Conservation (phyloP, 2,888 invertebrate species). For the Parthenolecanium corni region DNA sequence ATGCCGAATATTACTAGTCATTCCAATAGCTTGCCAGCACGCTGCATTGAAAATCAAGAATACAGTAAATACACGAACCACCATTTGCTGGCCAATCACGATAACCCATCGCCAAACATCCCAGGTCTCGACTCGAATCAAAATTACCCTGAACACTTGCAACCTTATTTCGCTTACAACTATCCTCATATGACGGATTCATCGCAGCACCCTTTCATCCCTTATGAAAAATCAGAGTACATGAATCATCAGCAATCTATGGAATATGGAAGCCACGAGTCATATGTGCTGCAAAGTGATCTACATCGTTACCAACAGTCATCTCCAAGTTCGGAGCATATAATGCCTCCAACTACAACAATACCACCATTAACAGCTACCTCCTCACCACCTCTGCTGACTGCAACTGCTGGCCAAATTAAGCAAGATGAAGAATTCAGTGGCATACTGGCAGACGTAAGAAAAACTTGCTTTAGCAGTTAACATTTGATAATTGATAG, state of each 20-base stretch:
- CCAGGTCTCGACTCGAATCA: slow-evolving; percentile 12
- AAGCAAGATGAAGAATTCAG: slow-evolving; percentile 77
- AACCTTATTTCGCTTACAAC: slow-evolving; percentile 16
- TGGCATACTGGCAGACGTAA: slow-evolving; percentile 74
- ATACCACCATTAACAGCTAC: slow-evolving; percentile 1
- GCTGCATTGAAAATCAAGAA: slow-evolving; percentile 14
- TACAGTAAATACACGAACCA: slow-evolving; percentile 16
- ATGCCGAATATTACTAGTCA: slow-evolving; percentile 8
- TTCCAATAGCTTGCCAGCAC: not conserved
- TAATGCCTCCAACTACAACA: not conserved
- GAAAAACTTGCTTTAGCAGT: slow-evolving; percentile 76
- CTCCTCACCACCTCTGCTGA: slow-evolving; percentile 1
- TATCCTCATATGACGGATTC: slow-evolving; percentile 14
- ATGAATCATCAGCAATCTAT: not conserved
- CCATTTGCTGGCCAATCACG: slow-evolving; percentile 2
- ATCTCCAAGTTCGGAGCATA: slow-evolving; percentile 13
- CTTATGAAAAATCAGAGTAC: slow-evolving; percentile 15
- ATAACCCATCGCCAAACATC: not conserved
- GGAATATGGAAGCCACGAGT: not conserved
- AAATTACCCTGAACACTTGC: slow-evolving; percentile 17
- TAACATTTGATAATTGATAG: slow-evolving; percentile 32
- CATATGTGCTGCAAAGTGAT: slow-evolving; percentile 7
- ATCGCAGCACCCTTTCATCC: not conserved
- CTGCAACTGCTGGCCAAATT: slow-evolving; percentile 12
- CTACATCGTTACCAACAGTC: slow-evolving; percentile 25